These are phyloP conservation scores for Pyrrhia umbra DNA, from an alignment of 2,888 invertebrate genomes.

Conservation along the genomic window DNA sequence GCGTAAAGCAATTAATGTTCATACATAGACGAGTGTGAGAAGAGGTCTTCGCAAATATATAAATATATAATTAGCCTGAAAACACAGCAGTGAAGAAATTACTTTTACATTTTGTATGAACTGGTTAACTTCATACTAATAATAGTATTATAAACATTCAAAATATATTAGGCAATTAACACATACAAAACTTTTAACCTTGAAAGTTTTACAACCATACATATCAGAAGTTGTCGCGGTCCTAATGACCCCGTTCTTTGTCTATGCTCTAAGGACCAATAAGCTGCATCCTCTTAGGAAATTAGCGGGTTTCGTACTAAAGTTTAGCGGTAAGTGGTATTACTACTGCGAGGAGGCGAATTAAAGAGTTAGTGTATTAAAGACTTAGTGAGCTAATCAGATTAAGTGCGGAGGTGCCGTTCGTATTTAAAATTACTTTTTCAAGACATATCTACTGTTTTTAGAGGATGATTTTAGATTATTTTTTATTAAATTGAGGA, in stretches of 20 bases:
- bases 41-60: no score
- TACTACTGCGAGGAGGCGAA: slow-evolving; percentile 19
- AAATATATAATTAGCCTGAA: no score
- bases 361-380: slow-evolving; percentile 19
- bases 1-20: no score
- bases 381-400: slow-evolving; percentile 5
- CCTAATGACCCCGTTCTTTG: slow-evolving; percentile 34
- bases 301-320: slow-evolving; percentile 42
- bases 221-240: slow-evolving; percentile 38
- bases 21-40: no score
- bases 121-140: no score
- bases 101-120: no score
- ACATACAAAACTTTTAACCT: slow-evolving; percentile 52
- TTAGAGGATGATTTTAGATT: slow-evolving; percentile 25
- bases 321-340: slow-evolving; percentile 34
- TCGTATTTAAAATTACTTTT: neutral
- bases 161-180: slow-evolving; percentile 38
- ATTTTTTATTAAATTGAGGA: no score
- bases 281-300: slow-evolving; percentile 46
- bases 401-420: neutral
- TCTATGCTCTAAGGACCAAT: slow-evolving; percentile 38
- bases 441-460: neutral
- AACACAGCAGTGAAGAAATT: no score
- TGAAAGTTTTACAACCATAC: slow-evolving; percentile 53
- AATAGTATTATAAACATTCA: no score